These are phyloP conservation scores for Dufourea novaeangliae DNA, from an alignment of 1,140 invertebrate species.

Conservation along the genomic window DNA sequence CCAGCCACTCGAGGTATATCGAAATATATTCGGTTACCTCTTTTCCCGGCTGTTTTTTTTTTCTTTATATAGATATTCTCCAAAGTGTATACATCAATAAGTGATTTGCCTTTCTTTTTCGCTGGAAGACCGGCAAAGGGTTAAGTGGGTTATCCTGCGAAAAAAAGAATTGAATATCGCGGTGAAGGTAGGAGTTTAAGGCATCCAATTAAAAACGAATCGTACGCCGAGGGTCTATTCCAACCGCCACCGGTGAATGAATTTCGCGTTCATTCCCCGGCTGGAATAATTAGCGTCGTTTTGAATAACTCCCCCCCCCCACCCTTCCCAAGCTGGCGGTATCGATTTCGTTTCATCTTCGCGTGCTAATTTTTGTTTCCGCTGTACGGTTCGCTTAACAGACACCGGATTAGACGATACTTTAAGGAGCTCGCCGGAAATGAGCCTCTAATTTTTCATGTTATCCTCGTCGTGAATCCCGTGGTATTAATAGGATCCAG, in stretches of 20 bases:
- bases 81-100: neutral
- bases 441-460: constrained; percentile 43
- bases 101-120: neutral
- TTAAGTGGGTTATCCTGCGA: neutral
- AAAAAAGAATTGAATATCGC: constrained; percentile 31
- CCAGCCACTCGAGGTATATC: neutral
- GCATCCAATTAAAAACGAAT: constrained; percentile 17
- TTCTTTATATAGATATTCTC: neutral
- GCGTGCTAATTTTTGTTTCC: constrained; percentile 55
- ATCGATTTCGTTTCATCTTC: constrained; percentile 51
- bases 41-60: neutral
- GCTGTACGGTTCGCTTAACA: constrained; percentile 36
- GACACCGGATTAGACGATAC: constrained; percentile 50
- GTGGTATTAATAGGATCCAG: constrained; percentile 26
- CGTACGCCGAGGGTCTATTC: neutral
- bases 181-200: constrained; percentile 1
- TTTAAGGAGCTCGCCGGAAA: constrained; percentile 29
- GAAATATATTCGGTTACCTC: neutral
- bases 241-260: neutral
- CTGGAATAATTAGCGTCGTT: constrained; percentile 44
- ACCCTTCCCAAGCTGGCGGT: too few species aligned
- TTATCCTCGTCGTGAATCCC: constrained; percentile 4
- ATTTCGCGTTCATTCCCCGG: constrained; percentile 8
- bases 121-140: neutral
- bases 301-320: too few species aligned